phyloP scores from a whole-genome alignment of 2,888 invertebrate genomes.

The Leistus spinibarbis region DNA sequence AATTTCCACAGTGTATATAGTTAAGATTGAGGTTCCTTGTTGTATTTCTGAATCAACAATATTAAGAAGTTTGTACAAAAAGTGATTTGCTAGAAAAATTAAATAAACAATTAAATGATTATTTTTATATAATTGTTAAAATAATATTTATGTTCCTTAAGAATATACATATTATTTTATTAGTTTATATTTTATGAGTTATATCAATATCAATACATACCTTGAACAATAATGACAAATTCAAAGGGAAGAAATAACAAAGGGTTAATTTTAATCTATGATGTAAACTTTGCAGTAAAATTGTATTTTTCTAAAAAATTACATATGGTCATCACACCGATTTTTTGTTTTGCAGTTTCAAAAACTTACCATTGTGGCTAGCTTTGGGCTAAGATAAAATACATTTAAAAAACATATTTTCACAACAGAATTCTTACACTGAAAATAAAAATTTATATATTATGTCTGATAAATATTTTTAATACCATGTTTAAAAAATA shows the following conservation, averaged over 20 bases:
- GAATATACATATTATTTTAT: too few species aligned
- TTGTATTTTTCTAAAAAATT: constrained; percentile 1
- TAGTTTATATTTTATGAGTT: background rate
- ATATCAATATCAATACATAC: background rate
- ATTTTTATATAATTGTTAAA: too few species aligned
- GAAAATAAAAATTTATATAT: background rate
- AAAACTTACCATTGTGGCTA: background rate
- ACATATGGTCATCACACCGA: background rate
- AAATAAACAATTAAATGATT: background rate
- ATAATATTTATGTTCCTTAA: too few species aligned
- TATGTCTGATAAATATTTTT: background rate
- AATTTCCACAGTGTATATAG: background rate
- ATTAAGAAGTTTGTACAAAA: background rate
- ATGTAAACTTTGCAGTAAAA: background rate
- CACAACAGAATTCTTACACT: background rate
- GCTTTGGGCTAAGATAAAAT: background rate
- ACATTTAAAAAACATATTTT: background rate
- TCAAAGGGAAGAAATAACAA: background rate
- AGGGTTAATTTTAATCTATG: background rate
- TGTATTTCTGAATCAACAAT: background rate
- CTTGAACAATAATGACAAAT: background rate
- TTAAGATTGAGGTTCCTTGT: background rate
- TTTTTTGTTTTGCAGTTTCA: background rate
- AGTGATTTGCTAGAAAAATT: background rate
- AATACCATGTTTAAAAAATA: too few species aligned